phyloP scores from a whole-genome alignment of 2,113 vertebrate species.

The Mellivora capensis region DNA sequence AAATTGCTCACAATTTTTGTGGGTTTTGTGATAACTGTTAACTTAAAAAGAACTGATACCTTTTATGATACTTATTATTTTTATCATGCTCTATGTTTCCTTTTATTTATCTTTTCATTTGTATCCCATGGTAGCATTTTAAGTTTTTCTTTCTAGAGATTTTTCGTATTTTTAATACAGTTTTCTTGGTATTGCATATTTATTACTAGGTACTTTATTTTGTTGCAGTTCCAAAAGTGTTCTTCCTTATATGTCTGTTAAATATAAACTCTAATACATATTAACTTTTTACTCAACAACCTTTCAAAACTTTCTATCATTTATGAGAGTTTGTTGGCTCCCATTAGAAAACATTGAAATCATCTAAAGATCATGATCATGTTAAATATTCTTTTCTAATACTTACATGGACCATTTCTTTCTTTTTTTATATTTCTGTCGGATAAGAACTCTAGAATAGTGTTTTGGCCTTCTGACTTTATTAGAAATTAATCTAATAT shows the following conservation, averaged over 20 bases:
- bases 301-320: not conserved
- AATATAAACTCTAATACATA: not conserved
- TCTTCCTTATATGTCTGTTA: not conserved
- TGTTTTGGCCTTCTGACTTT: not conserved
- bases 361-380: not conserved
- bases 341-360: not conserved
- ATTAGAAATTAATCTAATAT: not conserved
- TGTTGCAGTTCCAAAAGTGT: not conserved
- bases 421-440: not conserved
- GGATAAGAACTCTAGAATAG: not conserved
- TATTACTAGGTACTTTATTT: not conserved
- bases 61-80: not conserved
- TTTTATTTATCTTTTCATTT: not conserved
- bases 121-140: not conserved
- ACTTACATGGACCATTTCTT: not conserved
- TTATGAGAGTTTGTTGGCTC: not conserved
- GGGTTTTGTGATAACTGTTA: not conserved
- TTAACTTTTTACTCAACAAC: not conserved
- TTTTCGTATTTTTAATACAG: not conserved
- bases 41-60: not conserved
- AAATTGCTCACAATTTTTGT: not conserved
- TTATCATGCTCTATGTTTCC: not conserved
- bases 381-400: not conserved
- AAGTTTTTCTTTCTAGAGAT: not conserved
- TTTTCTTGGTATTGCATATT: not conserved